These are phyloP conservation scores for Lithophane semibrunnea DNA, from an alignment of 2,888 invertebrate genomes.

Conservation along the genomic window DNA sequence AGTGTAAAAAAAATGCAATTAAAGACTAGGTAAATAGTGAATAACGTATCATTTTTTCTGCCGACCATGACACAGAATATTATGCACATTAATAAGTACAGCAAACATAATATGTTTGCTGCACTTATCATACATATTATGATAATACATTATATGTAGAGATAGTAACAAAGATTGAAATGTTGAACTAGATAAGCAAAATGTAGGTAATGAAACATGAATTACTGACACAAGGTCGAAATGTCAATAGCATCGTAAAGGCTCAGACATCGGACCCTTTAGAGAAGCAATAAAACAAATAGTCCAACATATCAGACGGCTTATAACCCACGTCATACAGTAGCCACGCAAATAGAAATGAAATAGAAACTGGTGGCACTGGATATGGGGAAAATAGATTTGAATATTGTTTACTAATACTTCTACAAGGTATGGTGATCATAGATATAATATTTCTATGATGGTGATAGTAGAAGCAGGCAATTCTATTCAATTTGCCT, in stretches of 20 bases:
- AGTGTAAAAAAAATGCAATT: slow-evolving; percentile 43
- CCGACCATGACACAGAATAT: slow-evolving; percentile 61
- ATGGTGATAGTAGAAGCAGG: neutral
- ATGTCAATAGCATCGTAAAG: slow-evolving; percentile 41
- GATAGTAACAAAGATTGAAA: slow-evolving; percentile 45
- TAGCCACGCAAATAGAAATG: slow-evolving; percentile 61
- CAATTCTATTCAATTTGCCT: too few relatives aligned
- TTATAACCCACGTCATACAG: slow-evolving; percentile 58
- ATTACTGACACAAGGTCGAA: slow-evolving; percentile 44
- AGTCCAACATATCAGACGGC: slow-evolving; percentile 60
- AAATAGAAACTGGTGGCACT: slow-evolving; percentile 59
- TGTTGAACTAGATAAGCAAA: slow-evolving; percentile 36
- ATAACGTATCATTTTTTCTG: slow-evolving; percentile 49
- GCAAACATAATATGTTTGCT: slow-evolving; percentile 15
- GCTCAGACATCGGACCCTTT: slow-evolving; percentile 29
- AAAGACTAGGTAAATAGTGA: slow-evolving; percentile 39
- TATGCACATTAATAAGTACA: slow-evolving; percentile 43
- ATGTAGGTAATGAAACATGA: slow-evolving; percentile 30
- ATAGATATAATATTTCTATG: too few relatives aligned
- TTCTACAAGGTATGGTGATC: neutral
- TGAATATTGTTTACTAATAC: slow-evolving; percentile 11
- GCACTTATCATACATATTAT: neutral
- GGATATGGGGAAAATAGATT: slow-evolving; percentile 16
- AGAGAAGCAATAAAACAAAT: slow-evolving; percentile 51
- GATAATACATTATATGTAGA: slow-evolving; percentile 31